Evolutionary conservation across 2,888 invertebrate species (phyloP).

Genomic region (Gonocerus acuteangulatus): DNA sequence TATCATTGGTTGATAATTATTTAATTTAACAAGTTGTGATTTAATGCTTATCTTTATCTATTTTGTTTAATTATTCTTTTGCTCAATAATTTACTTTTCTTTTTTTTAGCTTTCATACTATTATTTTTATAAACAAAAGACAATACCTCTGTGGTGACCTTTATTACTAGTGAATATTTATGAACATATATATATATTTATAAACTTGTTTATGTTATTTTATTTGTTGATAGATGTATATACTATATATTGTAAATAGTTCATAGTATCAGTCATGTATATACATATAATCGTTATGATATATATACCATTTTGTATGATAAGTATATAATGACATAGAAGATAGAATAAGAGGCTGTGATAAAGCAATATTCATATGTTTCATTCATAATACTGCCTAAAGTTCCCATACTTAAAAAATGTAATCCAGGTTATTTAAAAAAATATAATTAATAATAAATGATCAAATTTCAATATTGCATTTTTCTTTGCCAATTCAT

Average conservation of each 20-base stretch:
- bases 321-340: conserved; percentile 6
- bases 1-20: too few species aligned
- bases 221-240: conserved; percentile 18
- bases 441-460: too few species aligned
- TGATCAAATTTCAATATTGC: too few species aligned
- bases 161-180: conserved; percentile 1
- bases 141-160: conserved; percentile 5
- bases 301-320: conserved; percentile 16
- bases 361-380: conserved; percentile 21
- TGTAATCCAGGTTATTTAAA: too few species aligned
- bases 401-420: not conserved
- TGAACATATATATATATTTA: conserved; percentile 7
- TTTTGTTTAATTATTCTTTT: not conserved
- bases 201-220: conserved; percentile 6
- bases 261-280: not conserved
- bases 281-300: not conserved
- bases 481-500: too few species aligned
- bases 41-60: not conserved
- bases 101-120: not conserved
- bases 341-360: conserved; percentile 22
- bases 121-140: conserved; percentile 6
- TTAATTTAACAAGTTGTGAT: too few species aligned
- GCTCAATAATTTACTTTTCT: conserved; percentile 11
- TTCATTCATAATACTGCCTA: conserved; percentile 6
- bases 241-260: conserved; percentile 6